Base-by-base conservation (phyloP, 2,797 vertebrate species). In the Champsocephalus gunnari region DNA sequence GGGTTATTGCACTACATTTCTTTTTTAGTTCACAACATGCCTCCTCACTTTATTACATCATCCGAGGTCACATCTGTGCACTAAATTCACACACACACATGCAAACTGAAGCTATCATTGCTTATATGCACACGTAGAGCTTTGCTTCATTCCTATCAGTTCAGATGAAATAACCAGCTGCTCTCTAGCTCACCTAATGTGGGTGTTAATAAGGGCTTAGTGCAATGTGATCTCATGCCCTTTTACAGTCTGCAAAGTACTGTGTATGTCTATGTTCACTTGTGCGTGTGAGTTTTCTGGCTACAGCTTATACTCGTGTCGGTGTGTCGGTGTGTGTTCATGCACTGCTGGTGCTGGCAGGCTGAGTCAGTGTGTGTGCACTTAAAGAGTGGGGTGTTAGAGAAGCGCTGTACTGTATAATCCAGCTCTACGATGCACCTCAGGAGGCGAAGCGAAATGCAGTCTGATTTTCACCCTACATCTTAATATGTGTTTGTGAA, bases 331-430 rank as follows among this genome's bases (percentile, higher is more conserved):
- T 21, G 77, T 71, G 65, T 79, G 72, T 59, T 73, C 66, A 66
- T 75, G 79, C 61, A 44, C 73, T 73, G 60, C 53, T 55, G 59
- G 60, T 43, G 32, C 69, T 79, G 73, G 83, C 73, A 70, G 83
- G 81, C 73, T 86, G 85, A 85, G 61, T 91, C 86, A 81, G 76
- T 80, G 82, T 76, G 82, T 76, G 77, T 58, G 73, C 68, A 51
- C 34, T 58, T 92, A 89, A 92, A 89, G 84, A 92, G 78, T 5
- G 8, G 65, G 75, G 72, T 79, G 90, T 89, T 87, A 80, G 80
- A 59, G 82, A 84, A 84, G 85, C 73, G 41, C 63, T 81, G 78
- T 65, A 66, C 81, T 82, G 83, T 83, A 71, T 88, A 88, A 91
- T 92, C 87, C 73, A 0, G 10, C 82, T 82, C 77, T 63, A 65